These are phyloP conservation scores for Pachycephala philippinensis DNA, from an alignment of 2,113 vertebrate genomes.

Conservation along the genomic window DNA sequence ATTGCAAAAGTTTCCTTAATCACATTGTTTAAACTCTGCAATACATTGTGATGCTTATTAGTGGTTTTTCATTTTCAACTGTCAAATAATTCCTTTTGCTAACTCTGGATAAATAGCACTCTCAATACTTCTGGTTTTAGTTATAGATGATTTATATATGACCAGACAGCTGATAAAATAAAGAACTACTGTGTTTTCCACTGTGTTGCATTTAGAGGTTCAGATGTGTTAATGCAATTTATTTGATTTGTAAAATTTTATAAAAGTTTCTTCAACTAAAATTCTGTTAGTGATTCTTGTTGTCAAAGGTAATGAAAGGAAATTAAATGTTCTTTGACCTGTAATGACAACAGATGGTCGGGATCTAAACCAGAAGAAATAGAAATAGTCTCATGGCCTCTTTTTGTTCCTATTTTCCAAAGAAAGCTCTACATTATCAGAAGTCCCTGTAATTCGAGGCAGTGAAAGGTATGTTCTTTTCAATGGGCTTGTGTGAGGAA, in stretches of 20 bases:
- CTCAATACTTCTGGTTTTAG: conserved; percentile 56
- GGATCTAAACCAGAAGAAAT: neutral
- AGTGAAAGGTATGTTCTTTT: neutral
- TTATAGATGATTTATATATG: conserved; percentile 72
- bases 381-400: neutral
- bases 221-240: conserved; percentile 75
- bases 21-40: conserved; percentile 76
- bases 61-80: conserved; percentile 77
- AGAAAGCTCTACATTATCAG: neutral
- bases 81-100: conserved; percentile 74
- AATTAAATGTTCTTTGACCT: conserved; percentile 26
- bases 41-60: conserved; percentile 73
- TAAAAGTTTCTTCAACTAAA: conserved; percentile 72
- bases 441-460: neutral
- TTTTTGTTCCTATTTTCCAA: neutral
- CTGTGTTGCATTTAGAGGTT: conserved; percentile 69
- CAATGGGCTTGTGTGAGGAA: neutral
- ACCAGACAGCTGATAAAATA: conserved; percentile 80
- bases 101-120: conserved; percentile 67
- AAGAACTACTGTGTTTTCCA: conserved; percentile 76
- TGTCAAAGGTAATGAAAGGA: conserved; percentile 64
- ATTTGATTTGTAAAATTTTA: conserved; percentile 78
- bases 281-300: conserved; percentile 61
- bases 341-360: conserved; percentile 12
- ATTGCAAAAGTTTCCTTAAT: conserved; percentile 76